A percentile compares a stretch with the other conserved stretches of the same genome.
These are phyloP conservation scores for Entosphenus tridentatus DNA, from an alignment of 2,113 vertebrate genomes.

Conservation along the genomic window DNA sequence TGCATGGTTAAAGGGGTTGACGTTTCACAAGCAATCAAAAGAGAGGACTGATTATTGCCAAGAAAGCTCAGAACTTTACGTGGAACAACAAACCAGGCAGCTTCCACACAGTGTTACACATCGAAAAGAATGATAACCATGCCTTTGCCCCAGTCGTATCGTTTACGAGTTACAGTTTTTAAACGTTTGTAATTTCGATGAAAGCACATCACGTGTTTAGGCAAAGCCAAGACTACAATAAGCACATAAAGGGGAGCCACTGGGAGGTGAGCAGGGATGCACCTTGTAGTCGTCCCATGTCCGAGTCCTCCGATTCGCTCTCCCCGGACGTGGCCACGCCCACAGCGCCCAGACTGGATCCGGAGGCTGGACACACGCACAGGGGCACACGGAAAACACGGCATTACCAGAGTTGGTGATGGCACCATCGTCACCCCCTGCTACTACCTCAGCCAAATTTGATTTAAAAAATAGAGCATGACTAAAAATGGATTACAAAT, in stretches of 20 bases:
- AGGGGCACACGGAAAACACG: neutral
- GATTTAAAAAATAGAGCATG: neutral
- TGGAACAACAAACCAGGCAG: no score
- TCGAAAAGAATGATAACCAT: no score
- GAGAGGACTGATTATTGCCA: no score
- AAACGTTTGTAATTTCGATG: neutral
- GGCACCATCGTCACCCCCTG: neutral
- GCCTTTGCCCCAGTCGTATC: no score
- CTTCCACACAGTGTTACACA: no score
- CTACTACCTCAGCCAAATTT: neutral
- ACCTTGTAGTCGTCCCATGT: constrained; percentile 99
- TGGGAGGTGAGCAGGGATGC: constrained; percentile 11
- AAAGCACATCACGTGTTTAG: constrained; percentile 14
- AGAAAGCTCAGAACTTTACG: no score
- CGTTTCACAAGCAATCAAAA: no score
- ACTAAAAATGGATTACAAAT: neutral
- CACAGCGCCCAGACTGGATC: constrained; percentile 88
- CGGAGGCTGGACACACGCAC: constrained; percentile 42
- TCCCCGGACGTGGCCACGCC: constrained; percentile 97
- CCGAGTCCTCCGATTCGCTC: constrained; percentile 96
- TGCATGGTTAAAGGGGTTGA: no score
- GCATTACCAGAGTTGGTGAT: neutral
- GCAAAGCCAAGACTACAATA: constrained; percentile 12
- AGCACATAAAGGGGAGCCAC: constrained; percentile 8
- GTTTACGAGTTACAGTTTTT: no score